phyloP scores from a whole-genome alignment of 2,888 invertebrate genomes.

The Sacculina carcini region DNA sequence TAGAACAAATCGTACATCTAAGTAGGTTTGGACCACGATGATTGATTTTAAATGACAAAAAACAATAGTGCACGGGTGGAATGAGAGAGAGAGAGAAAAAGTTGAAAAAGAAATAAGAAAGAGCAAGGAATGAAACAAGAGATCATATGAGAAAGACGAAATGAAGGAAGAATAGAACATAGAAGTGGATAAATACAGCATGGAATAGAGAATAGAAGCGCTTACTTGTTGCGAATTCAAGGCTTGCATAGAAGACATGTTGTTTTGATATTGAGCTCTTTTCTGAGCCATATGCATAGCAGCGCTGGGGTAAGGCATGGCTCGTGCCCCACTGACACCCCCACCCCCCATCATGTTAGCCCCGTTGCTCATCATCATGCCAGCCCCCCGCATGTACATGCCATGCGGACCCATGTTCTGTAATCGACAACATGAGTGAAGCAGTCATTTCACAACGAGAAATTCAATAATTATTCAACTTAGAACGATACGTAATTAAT shows the following conservation, averaged over 20 bases:
- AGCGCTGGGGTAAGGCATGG: slow-evolving; percentile 61
- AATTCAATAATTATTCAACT: too few relatives aligned
- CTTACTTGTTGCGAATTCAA: slow-evolving; percentile 12
- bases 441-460: not conserved
- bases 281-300: slow-evolving; percentile 63
- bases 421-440: not conserved
- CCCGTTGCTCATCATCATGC: slow-evolving; percentile 13
- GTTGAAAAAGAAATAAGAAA: not conserved
- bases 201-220: not conserved
- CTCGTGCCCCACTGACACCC: slow-evolving; percentile 32
- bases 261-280: slow-evolving; percentile 24
- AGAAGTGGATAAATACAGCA: not conserved
- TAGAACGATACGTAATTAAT: too few relatives aligned
- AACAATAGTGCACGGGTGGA: not conserved
- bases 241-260: slow-evolving; percentile 9
- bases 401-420: slow-evolving; percentile 9
- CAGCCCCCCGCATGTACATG: slow-evolving; percentile 15
- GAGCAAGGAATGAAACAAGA: not conserved
- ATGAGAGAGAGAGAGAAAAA: not conserved
- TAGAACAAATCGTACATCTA: not conserved
- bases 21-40: too few relatives aligned
- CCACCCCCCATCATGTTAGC: slow-evolving; percentile 16
- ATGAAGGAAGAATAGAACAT: too few relatives aligned
- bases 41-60: too few relatives aligned
- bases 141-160: not conserved